These are phyloP conservation scores for Apodemus speciosus DNA, from an alignment of 2,113 vertebrate species.

Conservation along the genomic window DNA sequence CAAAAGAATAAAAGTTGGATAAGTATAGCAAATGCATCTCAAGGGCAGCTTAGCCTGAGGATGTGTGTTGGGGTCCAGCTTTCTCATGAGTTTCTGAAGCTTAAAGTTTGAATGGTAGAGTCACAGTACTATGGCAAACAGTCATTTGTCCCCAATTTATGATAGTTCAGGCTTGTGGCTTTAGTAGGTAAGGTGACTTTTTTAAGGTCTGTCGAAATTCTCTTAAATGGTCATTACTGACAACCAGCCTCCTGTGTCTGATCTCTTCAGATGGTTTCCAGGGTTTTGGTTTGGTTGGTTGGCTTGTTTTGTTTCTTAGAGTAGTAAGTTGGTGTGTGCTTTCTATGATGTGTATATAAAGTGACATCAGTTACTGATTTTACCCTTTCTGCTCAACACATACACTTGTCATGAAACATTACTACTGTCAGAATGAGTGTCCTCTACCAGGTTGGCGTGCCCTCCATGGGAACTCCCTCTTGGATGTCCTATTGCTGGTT, in stretches of 20 bases:
- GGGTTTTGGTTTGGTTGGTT: too few species aligned
- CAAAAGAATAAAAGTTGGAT: neutral
- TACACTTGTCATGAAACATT: slow-evolving; percentile 41
- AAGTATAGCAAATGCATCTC: neutral
- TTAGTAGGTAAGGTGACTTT: neutral
- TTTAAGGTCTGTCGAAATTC: neutral
- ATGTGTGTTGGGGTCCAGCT: neutral
- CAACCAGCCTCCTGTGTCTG: neutral
- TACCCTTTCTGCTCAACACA: neutral
- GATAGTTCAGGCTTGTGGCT: neutral
- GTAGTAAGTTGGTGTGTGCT: neutral
- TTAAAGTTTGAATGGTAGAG: neutral
- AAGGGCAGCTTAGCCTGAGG: neutral
- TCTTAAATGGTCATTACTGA: neutral
- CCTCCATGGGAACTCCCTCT: slow-evolving; percentile 34
- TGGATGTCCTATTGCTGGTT: slow-evolving; percentile 55
- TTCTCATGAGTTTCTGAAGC: neutral
- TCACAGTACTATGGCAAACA: neutral
- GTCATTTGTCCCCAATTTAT: neutral
- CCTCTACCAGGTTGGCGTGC: slow-evolving; percentile 41
- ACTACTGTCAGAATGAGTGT: slow-evolving; percentile 86
- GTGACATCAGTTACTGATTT: neutral
- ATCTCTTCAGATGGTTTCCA: slow-evolving; percentile 6
- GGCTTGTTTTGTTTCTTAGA: neutral
- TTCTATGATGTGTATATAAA: neutral